Percentiles rank a stretch among this genome's conserved stretches.
Evolutionary conservation across 1,140 invertebrate genomes (phyloP).

Genomic region (Bicyclus anynana): DNA sequence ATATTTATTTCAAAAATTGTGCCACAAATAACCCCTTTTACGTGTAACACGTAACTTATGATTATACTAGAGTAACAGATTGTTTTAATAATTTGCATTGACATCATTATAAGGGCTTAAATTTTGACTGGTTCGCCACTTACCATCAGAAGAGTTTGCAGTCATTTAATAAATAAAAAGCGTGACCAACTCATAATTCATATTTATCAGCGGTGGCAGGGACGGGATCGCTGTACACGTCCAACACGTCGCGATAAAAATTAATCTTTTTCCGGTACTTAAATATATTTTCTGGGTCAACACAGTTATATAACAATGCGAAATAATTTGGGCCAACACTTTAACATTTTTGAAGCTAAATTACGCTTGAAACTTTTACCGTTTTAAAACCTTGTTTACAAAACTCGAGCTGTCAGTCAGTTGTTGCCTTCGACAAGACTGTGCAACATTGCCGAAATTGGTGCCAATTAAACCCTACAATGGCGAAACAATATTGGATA

Average conservation of each 20-base stretch:
- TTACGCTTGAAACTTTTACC: slow-evolving; percentile 26
- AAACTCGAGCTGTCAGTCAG: slow-evolving; percentile 25
- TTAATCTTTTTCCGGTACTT: slow-evolving; percentile 25
- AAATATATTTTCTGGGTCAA: slow-evolving; percentile 26
- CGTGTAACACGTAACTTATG: too few species aligned
- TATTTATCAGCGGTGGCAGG: slow-evolving; percentile 16
- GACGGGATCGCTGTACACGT: slow-evolving; percentile 13
- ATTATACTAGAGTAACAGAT: too few species aligned
- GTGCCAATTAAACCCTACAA: slow-evolving; percentile 25
- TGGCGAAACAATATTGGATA: slow-evolving; percentile 17
- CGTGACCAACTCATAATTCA: neutral
- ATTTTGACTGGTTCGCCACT: too few species aligned
- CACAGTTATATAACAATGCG: slow-evolving; percentile 24
- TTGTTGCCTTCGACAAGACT: slow-evolving; percentile 27
- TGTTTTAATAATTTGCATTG: too few species aligned
- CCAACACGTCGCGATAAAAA: slow-evolving; percentile 24
- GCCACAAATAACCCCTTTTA: too few species aligned
- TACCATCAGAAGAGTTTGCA: too few species aligned
- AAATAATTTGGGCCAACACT: slow-evolving; percentile 28
- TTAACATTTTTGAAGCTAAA: slow-evolving; percentile 29
- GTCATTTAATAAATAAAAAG: neutral
- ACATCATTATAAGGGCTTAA: too few species aligned
- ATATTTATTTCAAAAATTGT: too few species aligned
- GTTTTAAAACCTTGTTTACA: slow-evolving; percentile 30
- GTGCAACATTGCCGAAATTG: slow-evolving; percentile 25